Evolutionary conservation across 2,888 invertebrate genomes (phyloP), one percentile per base, ranked within the genome.

Genomic region (Saturnia japonica): DNA sequence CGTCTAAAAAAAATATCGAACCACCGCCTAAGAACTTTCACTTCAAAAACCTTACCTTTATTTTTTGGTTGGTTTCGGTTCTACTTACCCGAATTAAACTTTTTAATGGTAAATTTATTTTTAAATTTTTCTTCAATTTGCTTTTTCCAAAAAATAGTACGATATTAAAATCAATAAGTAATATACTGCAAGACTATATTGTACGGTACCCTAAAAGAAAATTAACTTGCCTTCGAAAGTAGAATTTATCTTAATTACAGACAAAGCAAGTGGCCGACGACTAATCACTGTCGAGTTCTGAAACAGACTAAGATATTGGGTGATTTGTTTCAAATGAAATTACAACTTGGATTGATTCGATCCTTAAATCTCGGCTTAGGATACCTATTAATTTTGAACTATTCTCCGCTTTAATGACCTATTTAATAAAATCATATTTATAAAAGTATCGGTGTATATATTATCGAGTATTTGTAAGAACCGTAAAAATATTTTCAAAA

Each of bases 231-330:
- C 40, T 64, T 64, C 19, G 40, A 40, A 34, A 64, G 40, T 64
- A 40, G 40, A 40, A 70, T 72, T 67, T 54, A 47, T 70, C 68
- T 70, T 70, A 70, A 72, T 72, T 70, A 70, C 57, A 51, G 54
- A 45, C 69, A 51, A 64, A 51, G 22, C 51, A 64, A 67, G 67
- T 40, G 40, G 25, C 40, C 67, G n/a, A 22, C 72, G 62, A 72
- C 72, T 72, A 68, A 67, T 72, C 72, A 70, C 64, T 72, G 70
- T 72, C 72, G 68, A 68, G 66, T 40, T 64, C 64, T 40, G 64
- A 64, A 40, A 40, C 64, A n/a, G 40, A 40, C 64, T 40, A 60
- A 64, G 64, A 40, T 64, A 64, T 64, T 64, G 40, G 64, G 64
- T 64, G 64, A 64, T 64, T 40, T 64, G 64, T 64, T 64, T 64